A percentile compares a stretch with the other conserved stretches of the same genome.
phyloP scores from a whole-genome alignment of 2,113 vertebrate species.

The Malurus alboscapulatus region DNA sequence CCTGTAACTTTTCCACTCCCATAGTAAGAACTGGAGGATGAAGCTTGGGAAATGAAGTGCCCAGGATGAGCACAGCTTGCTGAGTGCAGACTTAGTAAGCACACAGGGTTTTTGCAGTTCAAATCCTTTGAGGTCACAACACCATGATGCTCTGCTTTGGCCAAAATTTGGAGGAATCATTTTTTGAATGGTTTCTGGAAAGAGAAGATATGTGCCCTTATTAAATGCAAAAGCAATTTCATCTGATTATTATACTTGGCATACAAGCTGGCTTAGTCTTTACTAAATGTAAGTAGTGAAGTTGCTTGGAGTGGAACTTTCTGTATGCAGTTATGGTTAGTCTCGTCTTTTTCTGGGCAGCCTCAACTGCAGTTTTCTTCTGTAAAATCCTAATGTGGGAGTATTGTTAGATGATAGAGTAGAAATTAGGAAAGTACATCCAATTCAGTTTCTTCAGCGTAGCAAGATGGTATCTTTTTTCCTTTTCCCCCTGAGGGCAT shows the following conservation, averaged over 20 bases:
- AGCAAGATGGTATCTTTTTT: not conserved
- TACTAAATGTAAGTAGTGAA: not conserved
- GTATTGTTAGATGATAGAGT: not conserved
- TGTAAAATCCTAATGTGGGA: not conserved
- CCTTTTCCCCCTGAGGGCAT: not conserved
- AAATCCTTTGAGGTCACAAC: not conserved
- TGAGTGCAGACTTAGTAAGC: not conserved
- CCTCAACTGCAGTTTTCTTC: not conserved
- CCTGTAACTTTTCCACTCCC: not conserved
- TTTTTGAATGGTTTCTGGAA: not conserved
- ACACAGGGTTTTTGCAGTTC: rapidly evolving
- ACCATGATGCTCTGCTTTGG: not conserved
- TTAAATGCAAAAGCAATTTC: not conserved
- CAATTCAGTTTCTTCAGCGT: not conserved
- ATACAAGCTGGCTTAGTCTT: not conserved
- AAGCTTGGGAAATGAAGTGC: not conserved
- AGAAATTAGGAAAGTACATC: not conserved
- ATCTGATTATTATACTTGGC: not conserved
- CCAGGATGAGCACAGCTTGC: not conserved
- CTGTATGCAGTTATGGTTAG: not conserved
- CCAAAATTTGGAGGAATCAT: not conserved
- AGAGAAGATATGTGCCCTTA: not conserved
- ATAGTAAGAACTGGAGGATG: not conserved
- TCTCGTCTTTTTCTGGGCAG: not conserved
- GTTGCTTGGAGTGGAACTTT: not conserved